These are phyloP conservation scores for Coregonus clupeaformis DNA, from an alignment of 2,113 vertebrate species.

Conservation along the genomic window DNA sequence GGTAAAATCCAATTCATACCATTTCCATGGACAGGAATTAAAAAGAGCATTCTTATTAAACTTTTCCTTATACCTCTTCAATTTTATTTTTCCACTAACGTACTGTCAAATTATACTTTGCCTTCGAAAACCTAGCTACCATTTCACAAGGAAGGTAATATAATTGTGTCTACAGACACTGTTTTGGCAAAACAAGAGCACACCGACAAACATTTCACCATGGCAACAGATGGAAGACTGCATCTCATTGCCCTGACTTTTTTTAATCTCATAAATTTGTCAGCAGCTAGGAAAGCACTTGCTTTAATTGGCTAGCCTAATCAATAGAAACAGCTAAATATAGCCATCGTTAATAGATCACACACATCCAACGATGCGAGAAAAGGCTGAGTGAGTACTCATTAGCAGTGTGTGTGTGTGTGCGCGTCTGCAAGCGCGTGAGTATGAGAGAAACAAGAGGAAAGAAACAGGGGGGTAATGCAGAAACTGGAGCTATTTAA, in stretches of 20 bases:
- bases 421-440: background rate
- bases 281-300: background rate
- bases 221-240: background rate
- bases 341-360: background rate
- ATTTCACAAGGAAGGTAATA: too few species aligned
- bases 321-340: background rate
- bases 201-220: background rate
- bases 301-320: background rate
- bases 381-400: background rate
- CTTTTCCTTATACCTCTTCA: too few species aligned
- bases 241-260: background rate
- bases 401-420: conserved; percentile 3
- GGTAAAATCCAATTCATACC: too few species aligned
- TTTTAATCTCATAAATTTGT: background rate
- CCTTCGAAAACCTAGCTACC: too few species aligned
- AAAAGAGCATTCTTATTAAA: too few species aligned
- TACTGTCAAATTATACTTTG: too few species aligned
- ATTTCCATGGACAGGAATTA: too few species aligned
- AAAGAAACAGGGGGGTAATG: conserved; percentile 10
- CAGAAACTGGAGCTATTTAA: conserved; percentile 15
- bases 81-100: too few species aligned
- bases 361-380: background rate
- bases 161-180: background rate
- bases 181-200: background rate
- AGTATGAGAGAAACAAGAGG: background rate